Conservation (phyloP, 2,888 invertebrate species). For the Lobophora halterata region DNA sequence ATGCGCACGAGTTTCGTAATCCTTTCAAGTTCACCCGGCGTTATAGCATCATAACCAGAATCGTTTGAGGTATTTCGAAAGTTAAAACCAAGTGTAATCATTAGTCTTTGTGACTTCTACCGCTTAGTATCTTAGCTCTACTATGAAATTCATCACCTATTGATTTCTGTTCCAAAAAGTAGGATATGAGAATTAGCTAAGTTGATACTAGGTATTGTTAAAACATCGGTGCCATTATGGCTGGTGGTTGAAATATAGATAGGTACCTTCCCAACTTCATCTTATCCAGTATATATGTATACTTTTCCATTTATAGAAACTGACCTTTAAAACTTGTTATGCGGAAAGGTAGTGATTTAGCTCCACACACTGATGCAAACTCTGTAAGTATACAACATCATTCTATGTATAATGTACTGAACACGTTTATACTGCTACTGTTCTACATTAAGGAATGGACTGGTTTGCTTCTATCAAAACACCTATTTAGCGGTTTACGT, state of each 20-base stretch:
- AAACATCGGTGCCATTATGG: conserved; percentile 9
- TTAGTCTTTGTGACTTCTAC: too few relatives aligned
- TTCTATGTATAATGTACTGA: too few relatives aligned
- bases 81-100: too few relatives aligned
- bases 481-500: conserved; percentile 37
- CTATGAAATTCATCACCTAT: too few relatives aligned
- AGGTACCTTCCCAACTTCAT: too few relatives aligned
- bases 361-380: conserved; percentile 20
- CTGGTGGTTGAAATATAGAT: conserved; percentile 1
- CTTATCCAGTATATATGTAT: conserved; percentile 7
- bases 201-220: too few relatives aligned
- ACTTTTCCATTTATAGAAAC: conserved; percentile 19
- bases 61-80: conserved; percentile 17
- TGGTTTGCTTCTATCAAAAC: conserved; percentile 42
- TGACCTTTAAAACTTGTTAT: conserved; percentile 31
- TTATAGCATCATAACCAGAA: conserved; percentile 26
- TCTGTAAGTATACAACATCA: too few relatives aligned
- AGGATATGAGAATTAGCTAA: too few relatives aligned
- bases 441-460: conserved; percentile 38
- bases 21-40: conserved; percentile 38
- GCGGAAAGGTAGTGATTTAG: conserved; percentile 31
- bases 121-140: too few relatives aligned
- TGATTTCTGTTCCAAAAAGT: too few relatives aligned
- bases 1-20: conserved; percentile 38
- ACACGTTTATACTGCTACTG: conserved; percentile 30